Evolutionary conservation across 2,797 vertebrate genomes (phyloP).

Genomic region (Trematomus bernacchii): DNA sequence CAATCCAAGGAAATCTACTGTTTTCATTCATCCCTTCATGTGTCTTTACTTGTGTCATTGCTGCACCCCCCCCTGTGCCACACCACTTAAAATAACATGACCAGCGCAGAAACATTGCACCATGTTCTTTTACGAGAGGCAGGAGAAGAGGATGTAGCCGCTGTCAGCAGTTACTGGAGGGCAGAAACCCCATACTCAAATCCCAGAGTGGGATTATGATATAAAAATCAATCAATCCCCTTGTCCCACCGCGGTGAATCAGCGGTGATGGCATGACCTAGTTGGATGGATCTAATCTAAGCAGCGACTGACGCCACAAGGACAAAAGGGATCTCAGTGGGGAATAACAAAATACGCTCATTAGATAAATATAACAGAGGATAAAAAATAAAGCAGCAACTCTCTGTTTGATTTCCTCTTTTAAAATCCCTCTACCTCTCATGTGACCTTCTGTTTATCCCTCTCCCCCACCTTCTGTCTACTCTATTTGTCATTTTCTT

Average conservation of each 20-base stretch:
- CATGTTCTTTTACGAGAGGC: conserved; percentile 52
- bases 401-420: conserved; percentile 31
- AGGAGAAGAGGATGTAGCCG: conserved; percentile 66
- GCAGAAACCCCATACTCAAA: conserved; percentile 57
- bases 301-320: conserved; percentile 67
- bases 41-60: conserved; percentile 12
- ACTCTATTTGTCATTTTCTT: conserved; percentile 9
- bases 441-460: conserved; percentile 28
- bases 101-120: conserved; percentile 35
- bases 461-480: neutral
- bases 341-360: conserved; percentile 60
- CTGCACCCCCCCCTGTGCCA: neutral
- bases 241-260: conserved; percentile 68
- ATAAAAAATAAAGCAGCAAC: conserved; percentile 46
- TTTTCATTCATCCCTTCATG: conserved; percentile 4
- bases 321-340: conserved; percentile 49
- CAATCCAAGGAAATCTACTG: conserved; percentile 15
- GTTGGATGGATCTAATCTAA: conserved; percentile 77
- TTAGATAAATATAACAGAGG: conserved; percentile 59
- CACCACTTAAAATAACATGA: conserved; percentile 52
- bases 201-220: conserved; percentile 79
- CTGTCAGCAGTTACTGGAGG: conserved; percentile 62
- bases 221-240: conserved; percentile 82
- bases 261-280: conserved; percentile 65
- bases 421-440: conserved; percentile 20